Base-by-base conservation (phyloP, 2,797 vertebrate genomes). In the Gastrophryne carolinensis region DNA sequence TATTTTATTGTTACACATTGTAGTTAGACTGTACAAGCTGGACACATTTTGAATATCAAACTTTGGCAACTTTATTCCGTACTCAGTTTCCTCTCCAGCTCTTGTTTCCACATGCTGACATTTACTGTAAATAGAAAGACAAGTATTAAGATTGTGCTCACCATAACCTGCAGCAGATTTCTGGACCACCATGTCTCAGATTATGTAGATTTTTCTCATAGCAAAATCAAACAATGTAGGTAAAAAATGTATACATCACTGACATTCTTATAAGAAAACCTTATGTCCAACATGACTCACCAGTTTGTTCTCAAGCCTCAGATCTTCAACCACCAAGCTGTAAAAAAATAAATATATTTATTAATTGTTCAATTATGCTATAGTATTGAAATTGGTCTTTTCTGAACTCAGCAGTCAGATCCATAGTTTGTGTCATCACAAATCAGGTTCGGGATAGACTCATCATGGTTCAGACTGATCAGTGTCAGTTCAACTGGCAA, bases 381-480 rank as follows among this genome's bases (percentile, higher is more conserved):
- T 2, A 21, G 2, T 9, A 19, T 19, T 19, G 2, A 1, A n/a
- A 4, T 12, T 5, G 13, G 1, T n/a, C n/a, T 21, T 10, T 21
- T 10, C 41, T 47, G 47, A 62, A 37, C 70, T 69, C 63, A 74
- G 72, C 34, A 93, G 88, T 92, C 90, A 92, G 91, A 92, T 93
- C 90, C 87, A 84, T 84, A 39, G 21, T 75, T 80, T 79, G 82
- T 57, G 91, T 90, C 90, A 90, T 90, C 92, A 84, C 4, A 34
- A 34, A 34, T 92, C 91, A 92, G 91, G 44, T 90, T 92, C 74
- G 79, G 84, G 81, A 90, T 90, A 91, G 84, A 74, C 56, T 91
- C 89, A 90, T 92, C 89, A 92, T 11, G 4, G 90, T 89, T 80
- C 76, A 83, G 82, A 8, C 9, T n/a, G n/a, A n/a, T n/a, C n/a